Evolutionary conservation across 2,888 invertebrate species (phyloP).

Genomic region (Salticus scenicus): DNA sequence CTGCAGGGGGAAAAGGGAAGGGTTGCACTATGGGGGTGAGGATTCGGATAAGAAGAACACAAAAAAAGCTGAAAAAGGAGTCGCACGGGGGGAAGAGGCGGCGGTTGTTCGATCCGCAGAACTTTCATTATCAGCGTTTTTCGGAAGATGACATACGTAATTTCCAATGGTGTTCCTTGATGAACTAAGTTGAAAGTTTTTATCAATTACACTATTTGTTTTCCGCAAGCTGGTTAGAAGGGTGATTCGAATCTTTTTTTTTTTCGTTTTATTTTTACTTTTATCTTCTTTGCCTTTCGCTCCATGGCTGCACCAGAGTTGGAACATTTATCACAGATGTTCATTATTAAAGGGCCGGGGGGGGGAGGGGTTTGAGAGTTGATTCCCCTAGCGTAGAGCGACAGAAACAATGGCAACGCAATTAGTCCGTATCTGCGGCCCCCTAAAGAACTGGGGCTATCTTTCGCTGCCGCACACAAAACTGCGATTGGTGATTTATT

Average conservation of each 20-base stretch:
- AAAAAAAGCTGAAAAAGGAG: constrained; percentile 29
- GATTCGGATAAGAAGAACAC: constrained; percentile 58
- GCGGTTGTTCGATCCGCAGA: constrained; percentile 52
- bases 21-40: constrained; percentile 28
- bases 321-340: constrained; percentile 62
- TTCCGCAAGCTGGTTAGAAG: constrained; percentile 61
- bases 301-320: neutral
- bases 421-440: constrained; percentile 61
- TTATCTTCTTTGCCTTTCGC: constrained; percentile 7
- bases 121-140: constrained; percentile 69
- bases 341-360: constrained; percentile 44
- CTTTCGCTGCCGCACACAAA: constrained; percentile 47
- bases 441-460: constrained; percentile 62
- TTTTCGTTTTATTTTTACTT: constrained; percentile 26
- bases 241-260: constrained; percentile 21
- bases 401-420: constrained; percentile 68
- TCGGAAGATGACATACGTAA: constrained; percentile 69
- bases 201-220: constrained; percentile 70
- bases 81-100: neutral
- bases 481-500: constrained; percentile 70
- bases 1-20: neutral
- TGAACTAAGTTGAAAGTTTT: constrained; percentile 70
- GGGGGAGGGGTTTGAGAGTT: constrained; percentile 36
- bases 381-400: constrained; percentile 31
- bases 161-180: constrained; percentile 63